Evolutionary conservation across 2,113 vertebrate species (phyloP), one percentile per base, ranked within the genome.

Genomic region (Centropus unirufus): DNA sequence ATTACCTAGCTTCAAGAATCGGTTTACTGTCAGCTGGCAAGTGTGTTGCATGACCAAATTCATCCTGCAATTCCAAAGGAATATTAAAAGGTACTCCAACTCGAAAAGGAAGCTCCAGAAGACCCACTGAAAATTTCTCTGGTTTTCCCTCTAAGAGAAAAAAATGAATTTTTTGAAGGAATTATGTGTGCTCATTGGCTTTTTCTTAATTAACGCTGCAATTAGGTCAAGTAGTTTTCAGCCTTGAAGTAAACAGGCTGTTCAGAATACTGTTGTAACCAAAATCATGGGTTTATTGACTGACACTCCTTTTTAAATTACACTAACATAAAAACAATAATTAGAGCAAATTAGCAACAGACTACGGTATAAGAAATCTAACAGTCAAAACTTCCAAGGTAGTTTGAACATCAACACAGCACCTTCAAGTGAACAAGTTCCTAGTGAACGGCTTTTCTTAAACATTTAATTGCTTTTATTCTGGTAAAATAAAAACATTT

Each of bases 51-150:
- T 99, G 98, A 59, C 98, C 98, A 97, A 98, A 99, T 74, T 95
- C 97, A 97, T 99, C 99, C 69, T 97, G 98, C 39, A 99, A 78
- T 59, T 98, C 96, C 96, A 99, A 95, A 75, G 98, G 98, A 85
- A 99, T 98, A 95, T 67, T 93, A 90, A 99, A 99, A 22, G 98
- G 99, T 27, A 98, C 93, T 64, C 99, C 99, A 66, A 99, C 96
- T 8, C 90, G 97, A 95, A 98, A 95, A 88, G 92, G 97, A 87
- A 93, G 96, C 55, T 98, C 96, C 97, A 97, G 90, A 62, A 86
- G 21, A 39, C 96, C 95, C 18, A 98, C 84, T 7, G 68, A 92
- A 91, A 99, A 99, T 76, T 97, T 98, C 59, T 98, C 97, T 66
- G 99, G 98, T 57, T 95, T 97, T 22, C 98, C 99, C 98, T 98